phyloP scores from a whole-genome alignment of 2,797 vertebrate species.

The Hydrophis major region DNA sequence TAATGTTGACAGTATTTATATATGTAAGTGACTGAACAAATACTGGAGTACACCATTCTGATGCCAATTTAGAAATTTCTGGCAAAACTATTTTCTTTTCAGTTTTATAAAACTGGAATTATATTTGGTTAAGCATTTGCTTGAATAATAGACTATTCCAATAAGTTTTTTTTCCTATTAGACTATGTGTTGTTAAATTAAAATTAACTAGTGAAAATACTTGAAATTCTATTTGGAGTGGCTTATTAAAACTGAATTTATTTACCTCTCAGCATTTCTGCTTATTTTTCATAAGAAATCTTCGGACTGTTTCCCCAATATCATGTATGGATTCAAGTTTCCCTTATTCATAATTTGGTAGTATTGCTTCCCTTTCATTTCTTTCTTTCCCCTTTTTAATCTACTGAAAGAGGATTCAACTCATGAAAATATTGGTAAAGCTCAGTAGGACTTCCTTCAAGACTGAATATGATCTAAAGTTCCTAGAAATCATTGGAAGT shows the following conservation, averaged over 20 bases:
- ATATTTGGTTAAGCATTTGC: neutral
- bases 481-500: neutral
- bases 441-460: neutral
- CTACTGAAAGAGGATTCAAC: neutral
- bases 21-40: neutral
- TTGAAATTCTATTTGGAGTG: neutral
- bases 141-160: neutral
- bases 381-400: neutral
- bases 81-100: neutral
- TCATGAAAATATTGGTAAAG: neutral
- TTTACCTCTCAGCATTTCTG: neutral
- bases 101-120: neutral
- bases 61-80: neutral
- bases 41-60: neutral
- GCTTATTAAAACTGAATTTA: neutral
- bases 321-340: neutral
- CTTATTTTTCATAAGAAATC: neutral
- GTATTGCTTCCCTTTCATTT: neutral
- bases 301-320: neutral
- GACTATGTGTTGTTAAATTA: neutral
- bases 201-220: neutral
- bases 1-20: neutral
- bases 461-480: neutral
- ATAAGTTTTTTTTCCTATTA: neutral
- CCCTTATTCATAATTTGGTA: neutral